Conservation (phyloP, 30 jellyfish, hydroid and myxozoan species). For the Aurelia aurita region DNA sequence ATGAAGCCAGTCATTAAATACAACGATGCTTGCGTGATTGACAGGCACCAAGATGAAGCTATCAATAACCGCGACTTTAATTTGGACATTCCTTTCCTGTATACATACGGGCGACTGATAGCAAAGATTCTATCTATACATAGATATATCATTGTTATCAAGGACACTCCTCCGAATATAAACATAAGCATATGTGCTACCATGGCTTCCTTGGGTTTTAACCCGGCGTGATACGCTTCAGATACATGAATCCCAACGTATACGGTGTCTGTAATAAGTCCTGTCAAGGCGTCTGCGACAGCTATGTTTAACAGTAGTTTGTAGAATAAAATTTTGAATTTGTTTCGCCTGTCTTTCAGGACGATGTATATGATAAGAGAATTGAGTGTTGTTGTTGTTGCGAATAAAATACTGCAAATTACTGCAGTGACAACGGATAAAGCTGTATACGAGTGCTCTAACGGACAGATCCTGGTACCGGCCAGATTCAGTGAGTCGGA, state of each 20-base stretch:
- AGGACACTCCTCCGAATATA: conserved; percentile 62
- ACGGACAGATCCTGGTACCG: conserved; percentile 28
- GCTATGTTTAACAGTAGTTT: conserved; percentile 55
- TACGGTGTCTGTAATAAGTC: conserved; percentile 56
- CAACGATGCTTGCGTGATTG: conserved; percentile 6
- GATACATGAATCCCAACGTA: conserved; percentile 40
- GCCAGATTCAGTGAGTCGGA: no score
- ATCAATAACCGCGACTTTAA: background rate
- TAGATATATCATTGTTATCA: conserved; percentile 43
- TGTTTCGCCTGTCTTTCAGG: conserved; percentile 26
- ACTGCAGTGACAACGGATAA: conserved; percentile 40
- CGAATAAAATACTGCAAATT: conserved; percentile 28
- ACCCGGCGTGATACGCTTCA: conserved; percentile 27
- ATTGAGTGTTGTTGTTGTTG: conserved; percentile 32
- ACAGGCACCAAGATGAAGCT: conserved; percentile 50
- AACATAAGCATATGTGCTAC: conserved; percentile 46
- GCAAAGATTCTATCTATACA: conserved; percentile 68
- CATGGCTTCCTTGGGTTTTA: conserved; percentile 23
- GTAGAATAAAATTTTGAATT: conserved; percentile 53
- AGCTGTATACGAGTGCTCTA: conserved; percentile 6
- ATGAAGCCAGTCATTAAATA: conserved; percentile 45
- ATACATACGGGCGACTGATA: conserved; percentile 43
- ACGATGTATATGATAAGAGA: conserved; percentile 38
- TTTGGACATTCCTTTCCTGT: conserved; percentile 57
- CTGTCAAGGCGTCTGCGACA: conserved; percentile 54